Evolutionary conservation across 2,888 invertebrate species (phyloP).

Genomic region (Cylloceria caligata): DNA sequence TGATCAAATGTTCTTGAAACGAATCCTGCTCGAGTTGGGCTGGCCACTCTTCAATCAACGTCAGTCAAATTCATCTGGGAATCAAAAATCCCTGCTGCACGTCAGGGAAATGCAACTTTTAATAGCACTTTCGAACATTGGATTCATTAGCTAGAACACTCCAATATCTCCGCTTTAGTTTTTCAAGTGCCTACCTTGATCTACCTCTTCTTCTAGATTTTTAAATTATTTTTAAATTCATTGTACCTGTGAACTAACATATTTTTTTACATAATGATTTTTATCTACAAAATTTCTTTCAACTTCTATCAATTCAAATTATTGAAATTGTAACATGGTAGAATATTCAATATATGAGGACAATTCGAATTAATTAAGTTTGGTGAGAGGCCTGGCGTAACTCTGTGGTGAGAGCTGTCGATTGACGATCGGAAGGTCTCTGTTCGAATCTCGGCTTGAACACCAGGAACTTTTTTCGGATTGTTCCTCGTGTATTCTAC

Average conservation of each 20-base stretch:
- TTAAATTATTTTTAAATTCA: neutral
- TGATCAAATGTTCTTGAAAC: constrained; percentile 52
- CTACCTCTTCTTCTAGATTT: neutral
- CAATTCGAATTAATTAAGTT: too few relatives aligned
- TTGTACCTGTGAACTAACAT: neutral
- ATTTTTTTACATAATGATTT: too few relatives aligned
- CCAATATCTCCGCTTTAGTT: neutral
- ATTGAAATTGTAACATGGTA: too few relatives aligned
- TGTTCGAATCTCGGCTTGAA: too few relatives aligned
- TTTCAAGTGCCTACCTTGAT: neutral
- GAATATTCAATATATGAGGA: too few relatives aligned
- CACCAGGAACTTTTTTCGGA: too few relatives aligned
- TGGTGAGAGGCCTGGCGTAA: too few relatives aligned
- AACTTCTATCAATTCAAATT: too few relatives aligned
- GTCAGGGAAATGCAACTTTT: constrained; percentile 20
- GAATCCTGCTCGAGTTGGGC: constrained; percentile 19
- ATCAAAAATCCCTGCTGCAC: constrained; percentile 38
- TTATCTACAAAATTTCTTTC: too few relatives aligned
- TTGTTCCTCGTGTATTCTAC: too few relatives aligned
- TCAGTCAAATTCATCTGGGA: constrained; percentile 2
- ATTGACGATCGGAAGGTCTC: too few relatives aligned
- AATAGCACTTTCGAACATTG: constrained; percentile 4
- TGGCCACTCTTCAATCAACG: constrained; percentile 1
- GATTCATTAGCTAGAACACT: neutral
- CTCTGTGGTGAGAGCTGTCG: too few relatives aligned